Percentiles rank a stretch among this genome's conserved stretches.
These are phyloP conservation scores for Ceyx erithaca DNA, from an alignment of 2,797 vertebrate species.

Conservation along the genomic window DNA sequence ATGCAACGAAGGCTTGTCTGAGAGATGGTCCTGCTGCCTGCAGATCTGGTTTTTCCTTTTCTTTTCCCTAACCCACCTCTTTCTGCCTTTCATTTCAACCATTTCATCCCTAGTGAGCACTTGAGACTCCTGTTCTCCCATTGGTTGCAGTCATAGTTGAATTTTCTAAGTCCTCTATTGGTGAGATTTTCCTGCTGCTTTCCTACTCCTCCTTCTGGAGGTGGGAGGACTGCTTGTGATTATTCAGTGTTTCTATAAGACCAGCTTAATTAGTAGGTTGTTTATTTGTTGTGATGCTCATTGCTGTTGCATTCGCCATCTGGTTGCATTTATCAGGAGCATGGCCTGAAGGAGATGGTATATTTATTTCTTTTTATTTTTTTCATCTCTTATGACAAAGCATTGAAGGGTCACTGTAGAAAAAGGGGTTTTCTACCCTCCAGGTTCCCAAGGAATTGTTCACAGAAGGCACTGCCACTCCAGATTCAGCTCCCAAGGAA, in stretches of 20 bases:
- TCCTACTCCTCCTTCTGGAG: neutral
- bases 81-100: neutral
- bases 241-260: neutral
- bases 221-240: neutral
- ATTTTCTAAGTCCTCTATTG: neutral
- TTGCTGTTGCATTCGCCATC: neutral
- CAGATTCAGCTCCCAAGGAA: too few species aligned
- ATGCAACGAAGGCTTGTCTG: accelerated
- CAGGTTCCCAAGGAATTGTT: too few species aligned
- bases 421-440: neutral
- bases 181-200: neutral
- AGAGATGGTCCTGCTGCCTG: neutral
- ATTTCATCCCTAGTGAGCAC: accelerated
- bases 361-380: neutral
- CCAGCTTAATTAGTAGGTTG: neutral
- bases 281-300: neutral
- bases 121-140: neutral
- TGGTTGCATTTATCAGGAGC: neutral
- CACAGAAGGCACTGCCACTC: too few species aligned
- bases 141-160: neutral
- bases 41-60: neutral
- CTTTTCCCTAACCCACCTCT: neutral
- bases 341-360: neutral
- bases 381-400: neutral
- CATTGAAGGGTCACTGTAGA: neutral